Evolutionary conservation across 2,888 invertebrate species (phyloP).

Genomic region (Gortyna flavago): DNA sequence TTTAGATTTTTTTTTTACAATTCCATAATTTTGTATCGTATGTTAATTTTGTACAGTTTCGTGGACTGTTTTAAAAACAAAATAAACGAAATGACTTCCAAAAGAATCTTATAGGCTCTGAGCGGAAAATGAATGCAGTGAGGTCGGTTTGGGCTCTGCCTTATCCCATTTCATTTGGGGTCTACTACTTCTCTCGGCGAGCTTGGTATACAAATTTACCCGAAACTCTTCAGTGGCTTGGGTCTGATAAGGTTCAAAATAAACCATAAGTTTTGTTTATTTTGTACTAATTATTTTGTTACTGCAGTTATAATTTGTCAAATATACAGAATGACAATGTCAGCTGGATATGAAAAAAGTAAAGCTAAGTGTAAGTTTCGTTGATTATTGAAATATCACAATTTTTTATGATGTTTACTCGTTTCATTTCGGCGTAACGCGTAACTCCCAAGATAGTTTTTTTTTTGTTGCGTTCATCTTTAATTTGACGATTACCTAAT

Average conservation of each 20-base stretch:
- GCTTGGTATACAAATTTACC: not conserved
- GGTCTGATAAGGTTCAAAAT: conserved; percentile 3
- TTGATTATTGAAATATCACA: conserved; percentile 36
- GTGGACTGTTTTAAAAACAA: conserved; percentile 3
- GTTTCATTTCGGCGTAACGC: conserved; percentile 25
- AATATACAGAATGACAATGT: conserved; percentile 24
- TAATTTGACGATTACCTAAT: too few species aligned
- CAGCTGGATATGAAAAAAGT: conserved; percentile 27
- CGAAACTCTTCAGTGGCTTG: not conserved
- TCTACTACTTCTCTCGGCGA: not conserved
- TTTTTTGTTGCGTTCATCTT: not conserved
- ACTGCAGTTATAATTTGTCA: conserved; percentile 16
- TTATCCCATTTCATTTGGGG: not conserved
- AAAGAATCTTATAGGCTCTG: not conserved
- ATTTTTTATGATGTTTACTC: conserved; percentile 1
- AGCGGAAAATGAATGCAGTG: not conserved
- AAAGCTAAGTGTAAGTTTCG: conserved; percentile 40
- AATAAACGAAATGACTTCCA: conserved; percentile 20
- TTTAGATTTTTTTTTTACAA: not conserved
- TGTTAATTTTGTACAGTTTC: conserved; percentile 9
- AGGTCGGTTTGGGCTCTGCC: not conserved
- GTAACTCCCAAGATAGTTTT: not conserved
- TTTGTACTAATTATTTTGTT: conserved; percentile 15
- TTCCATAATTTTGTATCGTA: conserved; percentile 2
- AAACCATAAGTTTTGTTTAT: conserved; percentile 26